These are phyloP conservation scores for Myotis planiceps DNA, from an alignment of 2,797 vertebrate genomes.

Conservation along the genomic window DNA sequence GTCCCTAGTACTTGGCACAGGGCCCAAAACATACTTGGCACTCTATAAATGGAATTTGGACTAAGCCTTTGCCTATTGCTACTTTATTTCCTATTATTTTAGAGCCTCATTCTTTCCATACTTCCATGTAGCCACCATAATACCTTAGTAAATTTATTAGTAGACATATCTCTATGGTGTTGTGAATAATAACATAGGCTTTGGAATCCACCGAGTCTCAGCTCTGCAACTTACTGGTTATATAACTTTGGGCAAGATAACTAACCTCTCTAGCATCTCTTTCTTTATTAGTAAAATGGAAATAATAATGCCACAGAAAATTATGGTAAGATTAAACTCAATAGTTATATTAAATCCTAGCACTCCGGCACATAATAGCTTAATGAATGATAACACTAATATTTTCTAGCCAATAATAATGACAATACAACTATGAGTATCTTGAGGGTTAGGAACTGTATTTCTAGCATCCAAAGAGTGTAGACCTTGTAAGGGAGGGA, in stretches of 20 bases:
- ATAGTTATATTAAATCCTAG: neutral
- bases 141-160: neutral
- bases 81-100: neutral
- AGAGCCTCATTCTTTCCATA: constrained; percentile 5
- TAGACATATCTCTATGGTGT: neutral
- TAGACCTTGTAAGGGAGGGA: neutral
- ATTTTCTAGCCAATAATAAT: neutral
- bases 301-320: neutral
- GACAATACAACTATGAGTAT: neutral
- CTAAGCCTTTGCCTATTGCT: neutral
- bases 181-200: neutral
- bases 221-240: constrained; percentile 22
- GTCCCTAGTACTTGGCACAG: neutral
- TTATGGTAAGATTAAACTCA: constrained; percentile 16
- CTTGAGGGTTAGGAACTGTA: neutral
- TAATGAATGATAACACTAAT: neutral
- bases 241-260: neutral
- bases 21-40: neutral
- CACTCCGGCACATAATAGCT: neutral
- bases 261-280: neutral
- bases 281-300: constrained; percentile 17
- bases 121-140: neutral
- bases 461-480: neutral
- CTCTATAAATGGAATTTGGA: neutral
- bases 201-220: neutral